Percentiles rank a stretch among this genome's conserved stretches.
Evolutionary conservation across 2,797 vertebrate genomes (phyloP).

Genomic region (Megalops cyprinoides): DNA sequence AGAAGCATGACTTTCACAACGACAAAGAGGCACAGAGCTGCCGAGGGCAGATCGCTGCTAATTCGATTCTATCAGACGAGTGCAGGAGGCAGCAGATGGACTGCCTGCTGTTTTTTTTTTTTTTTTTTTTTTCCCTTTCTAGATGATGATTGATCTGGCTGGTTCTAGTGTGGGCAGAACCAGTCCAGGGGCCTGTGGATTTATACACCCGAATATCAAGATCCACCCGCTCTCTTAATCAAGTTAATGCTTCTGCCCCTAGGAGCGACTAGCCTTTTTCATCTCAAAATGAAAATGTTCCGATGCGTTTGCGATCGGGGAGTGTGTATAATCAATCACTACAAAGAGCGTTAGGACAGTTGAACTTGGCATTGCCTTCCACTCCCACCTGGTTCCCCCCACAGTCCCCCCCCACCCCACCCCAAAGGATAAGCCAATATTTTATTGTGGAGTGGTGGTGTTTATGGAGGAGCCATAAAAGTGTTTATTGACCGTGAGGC

Average conservation of each 20-base stretch:
- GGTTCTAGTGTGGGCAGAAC: neutral
- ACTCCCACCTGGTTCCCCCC: neutral
- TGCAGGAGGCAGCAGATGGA: conserved; percentile 23
- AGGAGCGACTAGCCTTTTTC: neutral
- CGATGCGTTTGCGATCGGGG: neutral
- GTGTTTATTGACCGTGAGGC: conserved; percentile 66
- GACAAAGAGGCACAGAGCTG: neutral
- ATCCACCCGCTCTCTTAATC: neutral
- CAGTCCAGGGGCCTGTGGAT: neutral
- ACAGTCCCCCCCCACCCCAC: neutral
- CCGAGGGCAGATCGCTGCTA: conserved; percentile 2
- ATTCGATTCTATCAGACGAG: conserved; percentile 16
- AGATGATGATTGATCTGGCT: conserved; percentile 27
- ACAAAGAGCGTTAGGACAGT: neutral
- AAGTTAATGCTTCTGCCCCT: neutral
- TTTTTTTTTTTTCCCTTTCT: neutral
- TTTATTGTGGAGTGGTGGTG: conserved; percentile 58
- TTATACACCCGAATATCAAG: neutral
- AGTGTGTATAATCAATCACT: neutral
- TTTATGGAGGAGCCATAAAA: conserved; percentile 58
- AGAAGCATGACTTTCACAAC: neutral
- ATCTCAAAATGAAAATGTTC: neutral
- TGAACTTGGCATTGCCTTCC: neutral
- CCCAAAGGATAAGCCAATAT: neutral
- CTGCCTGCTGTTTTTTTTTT: neutral